Percentiles rank a stretch among this genome's conserved stretches.
Evolutionary conservation across 2,113 vertebrate species (phyloP).

Genomic region (Pyrgilauda ruficollis): DNA sequence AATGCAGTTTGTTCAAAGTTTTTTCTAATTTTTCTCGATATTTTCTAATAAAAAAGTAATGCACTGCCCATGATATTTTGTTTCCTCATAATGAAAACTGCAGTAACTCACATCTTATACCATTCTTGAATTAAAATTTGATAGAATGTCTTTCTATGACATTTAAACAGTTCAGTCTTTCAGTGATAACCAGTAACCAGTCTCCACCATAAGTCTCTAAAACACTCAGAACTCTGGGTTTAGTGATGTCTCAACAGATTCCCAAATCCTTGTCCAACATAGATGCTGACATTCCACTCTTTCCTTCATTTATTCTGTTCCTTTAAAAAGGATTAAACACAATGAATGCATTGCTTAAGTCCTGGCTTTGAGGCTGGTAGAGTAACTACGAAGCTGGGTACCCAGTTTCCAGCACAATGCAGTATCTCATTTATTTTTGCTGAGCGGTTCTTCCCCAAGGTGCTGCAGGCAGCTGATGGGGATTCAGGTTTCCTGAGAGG

Average conservation of each 20-base stretch:
- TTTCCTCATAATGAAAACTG: background rate
- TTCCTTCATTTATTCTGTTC: background rate
- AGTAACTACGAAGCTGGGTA: fast-evolving
- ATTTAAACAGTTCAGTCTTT: background rate
- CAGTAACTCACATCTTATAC: background rate
- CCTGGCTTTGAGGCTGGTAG: background rate
- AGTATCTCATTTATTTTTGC: fast-evolving
- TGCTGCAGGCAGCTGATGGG: background rate
- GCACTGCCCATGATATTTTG: background rate
- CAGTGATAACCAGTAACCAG: background rate
- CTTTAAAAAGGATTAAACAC: background rate
- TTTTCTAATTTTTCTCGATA: background rate
- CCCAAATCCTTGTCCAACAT: background rate
- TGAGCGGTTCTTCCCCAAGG: background rate
- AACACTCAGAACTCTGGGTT: background rate
- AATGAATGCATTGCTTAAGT: background rate
- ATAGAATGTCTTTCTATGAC: background rate
- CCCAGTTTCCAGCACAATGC: background rate
- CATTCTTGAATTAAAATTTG: background rate
- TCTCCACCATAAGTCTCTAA: background rate
- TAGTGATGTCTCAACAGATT: background rate
- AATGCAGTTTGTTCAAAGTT: background rate
- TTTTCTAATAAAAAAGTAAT: background rate
- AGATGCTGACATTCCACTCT: background rate
- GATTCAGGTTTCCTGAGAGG: background rate